Conservation (phyloP, 2,888 invertebrate species). For the Heteromyza rotundicornis region DNA sequence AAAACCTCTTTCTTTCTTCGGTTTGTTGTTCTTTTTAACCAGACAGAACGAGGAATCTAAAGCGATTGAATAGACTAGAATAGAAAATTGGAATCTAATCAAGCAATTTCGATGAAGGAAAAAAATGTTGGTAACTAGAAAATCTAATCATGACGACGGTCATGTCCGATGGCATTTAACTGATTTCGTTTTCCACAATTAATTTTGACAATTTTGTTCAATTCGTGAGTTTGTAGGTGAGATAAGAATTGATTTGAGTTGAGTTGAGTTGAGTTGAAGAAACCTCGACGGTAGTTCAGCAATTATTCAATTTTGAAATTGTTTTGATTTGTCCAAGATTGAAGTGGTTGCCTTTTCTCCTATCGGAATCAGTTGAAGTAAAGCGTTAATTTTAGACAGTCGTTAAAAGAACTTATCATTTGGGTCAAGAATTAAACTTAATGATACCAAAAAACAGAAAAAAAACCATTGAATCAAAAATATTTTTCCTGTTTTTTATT, state of each 20-base stretch:
- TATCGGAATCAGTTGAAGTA: neutral
- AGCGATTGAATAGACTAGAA: too few species aligned
- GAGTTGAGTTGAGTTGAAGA: neutral
- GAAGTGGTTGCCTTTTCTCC: neutral
- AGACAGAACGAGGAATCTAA: conserved; percentile 16
- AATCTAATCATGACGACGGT: conserved; percentile 1
- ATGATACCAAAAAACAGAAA: too few species aligned
- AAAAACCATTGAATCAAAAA: too few species aligned
- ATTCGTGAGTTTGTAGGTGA: neutral
- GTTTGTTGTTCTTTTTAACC: conserved; percentile 20
- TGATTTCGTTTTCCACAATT: conserved; percentile 3
- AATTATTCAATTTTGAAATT: neutral
- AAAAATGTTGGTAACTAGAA: neutral
- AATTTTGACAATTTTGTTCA: neutral
- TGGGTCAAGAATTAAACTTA: too few species aligned
- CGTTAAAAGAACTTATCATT: too few species aligned
- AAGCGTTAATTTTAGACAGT: neutral
- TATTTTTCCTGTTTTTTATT: too few species aligned
- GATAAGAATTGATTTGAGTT: too few species aligned
- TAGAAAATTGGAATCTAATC: conserved; percentile 3
- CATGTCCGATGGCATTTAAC: conserved; percentile 1
- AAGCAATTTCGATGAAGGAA: neutral
- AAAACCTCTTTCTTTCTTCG: conserved; percentile 36
- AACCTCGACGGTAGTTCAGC: neutral
- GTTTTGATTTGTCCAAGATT: neutral